Percentiles rank a stretch among this genome's conserved stretches.
These are phyloP conservation scores for Drosophila lacertosa DNA, from an alignment of 1,140 invertebrate genomes.

Conservation along the genomic window DNA sequence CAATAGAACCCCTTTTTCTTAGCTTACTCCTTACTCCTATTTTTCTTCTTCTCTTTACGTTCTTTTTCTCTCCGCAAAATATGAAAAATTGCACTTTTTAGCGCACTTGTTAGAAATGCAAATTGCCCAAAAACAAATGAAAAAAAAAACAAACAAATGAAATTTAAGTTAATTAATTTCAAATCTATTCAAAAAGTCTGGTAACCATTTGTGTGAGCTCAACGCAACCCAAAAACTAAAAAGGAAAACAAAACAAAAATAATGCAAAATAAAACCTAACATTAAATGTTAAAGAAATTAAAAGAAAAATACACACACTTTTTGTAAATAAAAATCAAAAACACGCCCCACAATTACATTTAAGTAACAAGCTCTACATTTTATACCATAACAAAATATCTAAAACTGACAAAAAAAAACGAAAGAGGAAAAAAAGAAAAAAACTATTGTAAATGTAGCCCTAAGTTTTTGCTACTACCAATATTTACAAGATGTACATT, in stretches of 20 bases:
- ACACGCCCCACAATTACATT: slow-evolving; percentile 44
- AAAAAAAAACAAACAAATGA: background rate
- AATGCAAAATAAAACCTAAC: slow-evolving; percentile 36
- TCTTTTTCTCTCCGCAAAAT: slow-evolving; percentile 15
- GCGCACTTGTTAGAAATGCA: slow-evolving; percentile 84
- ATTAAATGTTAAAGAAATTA: slow-evolving; percentile 65
- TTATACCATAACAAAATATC: slow-evolving; percentile 51
- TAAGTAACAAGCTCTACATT: slow-evolving; percentile 65
- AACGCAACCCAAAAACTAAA: background rate
- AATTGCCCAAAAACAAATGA: slow-evolving; percentile 54
- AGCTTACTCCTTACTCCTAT: slow-evolving; percentile 4
- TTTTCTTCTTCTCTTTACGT: slow-evolving; percentile 5
- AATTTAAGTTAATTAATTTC: slow-evolving; percentile 9
- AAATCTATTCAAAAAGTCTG: background rate
- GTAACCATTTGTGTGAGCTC: slow-evolving; percentile 20
- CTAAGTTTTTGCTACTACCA: slow-evolving; percentile 81
- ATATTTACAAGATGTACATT: slow-evolving; percentile 78
- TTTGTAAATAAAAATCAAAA: slow-evolving; percentile 66
- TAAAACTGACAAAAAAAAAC: too few species aligned
- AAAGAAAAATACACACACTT: slow-evolving; percentile 21
- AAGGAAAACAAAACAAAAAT: slow-evolving; percentile 16
- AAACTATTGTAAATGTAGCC: slow-evolving; percentile 73
- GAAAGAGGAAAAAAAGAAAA: too few species aligned
- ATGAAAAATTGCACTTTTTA: slow-evolving; percentile 82
- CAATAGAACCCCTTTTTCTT: background rate